Evolutionary conservation across 2,888 invertebrate species (phyloP), one percentile per base, ranked within the genome.

Genomic region (Catonia carolina): DNA sequence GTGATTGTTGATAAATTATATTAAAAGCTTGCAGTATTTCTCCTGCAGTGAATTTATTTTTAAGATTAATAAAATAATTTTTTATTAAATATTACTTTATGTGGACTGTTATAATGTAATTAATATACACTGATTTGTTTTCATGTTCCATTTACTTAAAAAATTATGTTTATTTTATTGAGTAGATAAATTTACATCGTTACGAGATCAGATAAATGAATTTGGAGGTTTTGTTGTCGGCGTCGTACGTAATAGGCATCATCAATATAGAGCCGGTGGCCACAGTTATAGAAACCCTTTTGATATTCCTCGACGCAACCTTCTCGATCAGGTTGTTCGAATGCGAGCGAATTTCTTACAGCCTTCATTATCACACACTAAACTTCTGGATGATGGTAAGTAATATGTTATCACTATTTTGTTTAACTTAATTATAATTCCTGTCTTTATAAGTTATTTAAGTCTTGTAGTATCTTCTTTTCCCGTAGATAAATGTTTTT

Each of bases 261-360:
- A 22, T 73, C 82, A 65, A 75, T 80, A 66, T 69, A 75, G 79
- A 53, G 76, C 81, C 68, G 74, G 79, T 15, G 75, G 76, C 6
- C 84, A 86, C 65, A 83, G 84, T 36, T 95, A 90, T 71, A 81
- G 94, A 64, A 98, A 99, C 75, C 93, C 98, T 0, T 97, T 93
- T 69, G 97, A 97, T 76, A 92, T 99, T 69, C 90, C 91, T 18
- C 78, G 98, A 49, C 80, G 86, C 64, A 85, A 88, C 69, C 75
- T 98, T 42, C 77, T 97, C 62, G 93, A 94, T 74, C 97, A 97
- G 77, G 88, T 97, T 61, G 85, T 89, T 2, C 79, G 93, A 66
- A 95, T 99, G 93, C 83, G 96, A 36, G 88, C 92, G 42, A 95
- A 97, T 71, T 92, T 97, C 75, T 76, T 96, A 36, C 88, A 89